phyloP scores from a whole-genome alignment of 2,888 invertebrate species.

The Hyposoter dolosus region DNA sequence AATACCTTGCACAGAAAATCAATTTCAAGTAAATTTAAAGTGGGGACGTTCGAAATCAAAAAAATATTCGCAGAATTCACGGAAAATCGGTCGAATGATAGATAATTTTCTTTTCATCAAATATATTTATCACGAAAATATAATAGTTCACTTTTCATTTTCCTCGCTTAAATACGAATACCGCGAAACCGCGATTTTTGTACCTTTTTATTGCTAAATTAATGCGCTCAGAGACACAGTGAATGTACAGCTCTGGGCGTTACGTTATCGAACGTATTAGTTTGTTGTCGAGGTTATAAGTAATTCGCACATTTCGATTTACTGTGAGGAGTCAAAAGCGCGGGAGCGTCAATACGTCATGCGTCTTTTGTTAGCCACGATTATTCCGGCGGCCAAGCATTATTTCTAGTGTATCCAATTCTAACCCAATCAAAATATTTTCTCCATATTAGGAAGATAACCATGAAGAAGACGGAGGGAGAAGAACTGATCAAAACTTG shows the following conservation, averaged over 20 bases:
- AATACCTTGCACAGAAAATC: background rate
- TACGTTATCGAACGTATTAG: no score
- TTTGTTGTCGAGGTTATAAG: background rate
- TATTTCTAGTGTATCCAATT: background rate
- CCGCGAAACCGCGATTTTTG: background rate
- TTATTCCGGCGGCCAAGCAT: no score
- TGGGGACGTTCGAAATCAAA: background rate
- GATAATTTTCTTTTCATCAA: no score
- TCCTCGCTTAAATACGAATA: background rate
- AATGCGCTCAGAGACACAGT: background rate
- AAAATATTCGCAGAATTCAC: background rate
- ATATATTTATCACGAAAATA: background rate
- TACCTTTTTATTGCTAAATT: background rate
- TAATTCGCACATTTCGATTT: background rate
- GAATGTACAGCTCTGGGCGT: background rate
- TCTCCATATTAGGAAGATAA: no score
- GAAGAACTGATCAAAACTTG: no score
- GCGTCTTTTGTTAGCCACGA: background rate
- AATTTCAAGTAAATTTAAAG: background rate
- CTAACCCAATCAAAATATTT: background rate
- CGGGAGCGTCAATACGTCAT: background rate
- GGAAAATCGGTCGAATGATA: background rate
- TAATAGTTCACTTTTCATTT: background rate
- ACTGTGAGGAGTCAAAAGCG: background rate
- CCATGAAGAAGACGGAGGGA: no score